phyloP scores from a whole-genome alignment of 2,888 invertebrate species.

The Icerya purchasi region DNA sequence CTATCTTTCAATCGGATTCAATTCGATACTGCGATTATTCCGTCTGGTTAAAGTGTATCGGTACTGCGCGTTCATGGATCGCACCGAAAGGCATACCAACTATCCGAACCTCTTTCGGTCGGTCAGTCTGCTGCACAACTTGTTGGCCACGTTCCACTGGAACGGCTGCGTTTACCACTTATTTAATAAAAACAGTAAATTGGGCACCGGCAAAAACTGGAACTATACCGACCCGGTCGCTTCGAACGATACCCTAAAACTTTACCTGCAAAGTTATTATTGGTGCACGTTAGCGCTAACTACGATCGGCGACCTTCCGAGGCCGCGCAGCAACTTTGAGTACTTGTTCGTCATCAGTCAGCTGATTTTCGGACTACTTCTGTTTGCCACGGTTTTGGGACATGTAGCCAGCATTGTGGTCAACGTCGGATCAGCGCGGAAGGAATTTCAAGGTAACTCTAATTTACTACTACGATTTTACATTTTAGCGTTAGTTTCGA shows the following conservation, averaged over 20 bases:
- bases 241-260: conserved; percentile 71
- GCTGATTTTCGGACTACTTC: conserved; percentile 75
- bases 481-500: not conserved
- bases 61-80: conserved; percentile 96
- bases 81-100: conserved; percentile 94
- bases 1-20: conserved; percentile 90
- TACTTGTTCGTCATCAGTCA: conserved; percentile 89
- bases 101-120: conserved; percentile 92
- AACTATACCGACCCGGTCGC: conserved; percentile 77
- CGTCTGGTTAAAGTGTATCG: conserved; percentile 92
- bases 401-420: conserved; percentile 97
- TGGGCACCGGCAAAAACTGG: conserved; percentile 48
- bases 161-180: conserved; percentile 97
- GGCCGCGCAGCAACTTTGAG: conserved; percentile 81
- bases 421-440: conserved; percentile 85
- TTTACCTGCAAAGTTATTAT: conserved; percentile 93
- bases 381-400: conserved; percentile 89
- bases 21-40: conserved; percentile 86
- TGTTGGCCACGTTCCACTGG: conserved; percentile 97
- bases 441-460: conserved; percentile 87
- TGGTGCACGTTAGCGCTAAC: conserved; percentile 94
- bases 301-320: conserved; percentile 78
- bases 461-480: not conserved
- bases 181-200: conserved; percentile 79
- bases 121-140: conserved; percentile 80